Evolutionary conservation across 2,113 vertebrate species (phyloP).

Genomic region (Apus apus): DNA sequence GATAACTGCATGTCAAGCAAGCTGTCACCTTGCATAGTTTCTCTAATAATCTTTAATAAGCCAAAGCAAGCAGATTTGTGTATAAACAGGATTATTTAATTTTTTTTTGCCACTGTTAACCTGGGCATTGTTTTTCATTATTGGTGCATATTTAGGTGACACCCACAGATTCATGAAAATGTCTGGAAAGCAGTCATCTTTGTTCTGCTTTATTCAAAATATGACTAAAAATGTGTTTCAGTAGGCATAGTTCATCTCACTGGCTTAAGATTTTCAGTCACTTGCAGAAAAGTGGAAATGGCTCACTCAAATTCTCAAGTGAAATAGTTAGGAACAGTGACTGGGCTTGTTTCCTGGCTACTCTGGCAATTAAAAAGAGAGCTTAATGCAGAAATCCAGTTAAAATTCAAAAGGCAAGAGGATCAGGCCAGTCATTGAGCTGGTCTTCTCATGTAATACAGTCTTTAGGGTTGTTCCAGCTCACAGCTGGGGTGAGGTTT

Average conservation of each 20-base stretch:
- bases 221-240: neutral
- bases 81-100: neutral
- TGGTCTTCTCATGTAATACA: neutral
- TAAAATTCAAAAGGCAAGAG: neutral
- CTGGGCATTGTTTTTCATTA: neutral
- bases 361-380: neutral
- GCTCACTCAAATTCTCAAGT: neutral
- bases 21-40: neutral
- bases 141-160: neutral
- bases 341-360: neutral
- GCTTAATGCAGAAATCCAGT: neutral
- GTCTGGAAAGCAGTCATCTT: neutral
- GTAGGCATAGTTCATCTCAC: neutral
- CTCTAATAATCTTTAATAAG: neutral
- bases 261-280: neutral
- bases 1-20: neutral
- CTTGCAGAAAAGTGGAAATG: neutral
- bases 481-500: neutral
- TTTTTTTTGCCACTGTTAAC: neutral
- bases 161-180: neutral
- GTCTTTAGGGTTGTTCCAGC: neutral
- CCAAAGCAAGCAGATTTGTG: neutral
- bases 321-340: neutral
- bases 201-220: neutral
- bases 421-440: neutral